Evolutionary conservation across 2,113 vertebrate species (phyloP).

Genomic region (Desmodus rotundus): DNA sequence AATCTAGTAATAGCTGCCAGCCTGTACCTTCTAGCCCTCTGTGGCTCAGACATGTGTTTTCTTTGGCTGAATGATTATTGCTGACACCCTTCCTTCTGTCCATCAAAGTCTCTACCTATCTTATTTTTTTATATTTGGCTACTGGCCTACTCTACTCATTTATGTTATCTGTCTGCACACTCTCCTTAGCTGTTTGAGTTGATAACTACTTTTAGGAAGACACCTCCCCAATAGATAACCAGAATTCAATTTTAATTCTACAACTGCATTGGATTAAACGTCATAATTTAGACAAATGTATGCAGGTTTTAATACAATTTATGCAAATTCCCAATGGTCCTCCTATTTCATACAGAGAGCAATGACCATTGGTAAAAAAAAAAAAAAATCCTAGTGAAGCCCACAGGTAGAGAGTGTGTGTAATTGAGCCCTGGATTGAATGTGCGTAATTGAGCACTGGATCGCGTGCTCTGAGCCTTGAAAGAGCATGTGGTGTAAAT

Average conservation of each 20-base stretch:
- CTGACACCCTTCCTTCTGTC: not conserved
- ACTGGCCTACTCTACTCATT: not conserved
- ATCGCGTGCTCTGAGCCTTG: not conserved
- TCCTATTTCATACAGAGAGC: not conserved
- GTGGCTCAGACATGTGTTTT: not conserved
- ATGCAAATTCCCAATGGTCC: not conserved
- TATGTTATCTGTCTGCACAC: not conserved
- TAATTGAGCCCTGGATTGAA: not conserved
- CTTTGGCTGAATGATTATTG: not conserved
- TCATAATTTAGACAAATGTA: not conserved
- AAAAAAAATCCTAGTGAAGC: not conserved
- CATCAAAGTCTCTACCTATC: not conserved
- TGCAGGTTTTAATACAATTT: conserved; percentile 25
- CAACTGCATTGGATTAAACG: not conserved
- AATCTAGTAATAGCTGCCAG: not conserved
- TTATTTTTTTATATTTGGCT: not conserved
- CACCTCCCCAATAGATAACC: not conserved
- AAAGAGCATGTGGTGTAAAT: not conserved
- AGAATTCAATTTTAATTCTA: conserved; percentile 39
- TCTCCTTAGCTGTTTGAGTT: not conserved
- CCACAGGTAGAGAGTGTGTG: not conserved
- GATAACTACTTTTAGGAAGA: not conserved
- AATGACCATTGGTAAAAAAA: not conserved
- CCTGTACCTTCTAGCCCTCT: not conserved
- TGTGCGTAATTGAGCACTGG: not conserved